These are phyloP conservation scores for Forbesichthys papilliferus DNA, from an alignment of 2,113 vertebrate species.

Conservation along the genomic window DNA sequence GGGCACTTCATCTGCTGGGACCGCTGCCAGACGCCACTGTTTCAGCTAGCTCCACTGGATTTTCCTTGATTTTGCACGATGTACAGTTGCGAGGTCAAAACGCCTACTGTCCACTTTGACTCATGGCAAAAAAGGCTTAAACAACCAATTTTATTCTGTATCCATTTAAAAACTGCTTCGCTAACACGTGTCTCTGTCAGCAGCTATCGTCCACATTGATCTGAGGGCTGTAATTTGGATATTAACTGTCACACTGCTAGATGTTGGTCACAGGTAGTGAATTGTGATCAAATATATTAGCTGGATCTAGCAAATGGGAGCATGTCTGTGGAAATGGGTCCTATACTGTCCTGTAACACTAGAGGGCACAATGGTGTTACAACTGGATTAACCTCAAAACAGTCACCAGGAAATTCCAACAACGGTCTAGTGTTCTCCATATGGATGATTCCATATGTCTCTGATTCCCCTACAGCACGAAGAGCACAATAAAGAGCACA, in stretches of 20 bases:
- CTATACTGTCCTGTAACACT: conserved; percentile 25
- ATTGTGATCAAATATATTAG: conserved; percentile 45
- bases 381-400: not conserved
- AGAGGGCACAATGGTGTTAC: conserved; percentile 45
- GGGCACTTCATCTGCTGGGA: conserved; percentile 21
- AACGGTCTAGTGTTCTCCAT: not conserved
- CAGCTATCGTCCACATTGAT: conserved; percentile 41
- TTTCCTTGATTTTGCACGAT: conserved; percentile 40
- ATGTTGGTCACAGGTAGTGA: conserved; percentile 12
- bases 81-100: conserved; percentile 21
- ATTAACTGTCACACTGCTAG: conserved; percentile 46
- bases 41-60: conserved; percentile 42
- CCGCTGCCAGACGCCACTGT: conserved; percentile 20
- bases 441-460: not conserved
- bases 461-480: too few species aligned
- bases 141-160: not conserved
- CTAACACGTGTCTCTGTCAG: conserved; percentile 18
- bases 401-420: not conserved
- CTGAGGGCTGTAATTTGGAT: conserved; percentile 40
- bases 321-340: not conserved
- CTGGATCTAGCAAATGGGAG: not conserved
- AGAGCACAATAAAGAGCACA: too few species aligned
- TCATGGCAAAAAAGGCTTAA: not conserved
- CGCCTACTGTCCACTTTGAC: conserved; percentile 13
- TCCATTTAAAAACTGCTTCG: not conserved